Evolutionary conservation across 2,797 vertebrate species (phyloP).

Genomic region (Mus spretus): DNA sequence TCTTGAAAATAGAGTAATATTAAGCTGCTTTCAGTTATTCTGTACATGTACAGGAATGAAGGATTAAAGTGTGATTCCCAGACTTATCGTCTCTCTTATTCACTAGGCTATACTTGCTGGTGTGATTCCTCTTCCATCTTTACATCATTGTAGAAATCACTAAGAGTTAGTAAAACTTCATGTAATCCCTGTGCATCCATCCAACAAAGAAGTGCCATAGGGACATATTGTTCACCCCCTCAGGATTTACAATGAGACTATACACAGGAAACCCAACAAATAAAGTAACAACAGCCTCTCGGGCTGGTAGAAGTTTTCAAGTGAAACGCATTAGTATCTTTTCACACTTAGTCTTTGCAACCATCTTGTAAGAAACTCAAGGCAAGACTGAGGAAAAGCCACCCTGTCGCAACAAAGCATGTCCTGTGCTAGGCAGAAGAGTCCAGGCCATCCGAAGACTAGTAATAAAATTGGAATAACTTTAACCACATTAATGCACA

Average conservation of each 20-base stretch:
- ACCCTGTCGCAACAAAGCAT: constrained; percentile 27
- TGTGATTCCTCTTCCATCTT: constrained; percentile 45
- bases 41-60: neutral
- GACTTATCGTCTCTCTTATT: constrained; percentile 37
- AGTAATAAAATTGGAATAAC: neutral
- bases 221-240: neutral
- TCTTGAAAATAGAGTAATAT: constrained; percentile 71
- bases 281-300: neutral
- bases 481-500: neutral
- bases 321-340: constrained; percentile 18
- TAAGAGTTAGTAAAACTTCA: constrained; percentile 20
- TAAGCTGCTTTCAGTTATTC: constrained; percentile 48
- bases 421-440: neutral
- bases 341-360: neutral
- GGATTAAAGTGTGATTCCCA: constrained; percentile 59
- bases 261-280: neutral
- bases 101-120: neutral
- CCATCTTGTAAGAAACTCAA: neutral
- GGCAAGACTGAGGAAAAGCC: neutral
- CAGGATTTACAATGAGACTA: neutral
- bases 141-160: constrained; percentile 30
- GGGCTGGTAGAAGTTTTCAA: constrained; percentile 14
- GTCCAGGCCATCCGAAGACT: neutral
- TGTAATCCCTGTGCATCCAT: neutral
- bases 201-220: neutral